These are phyloP conservation scores for Chaetops frenatus DNA, from an alignment of 2,113 vertebrate genomes.

Conservation along the genomic window DNA sequence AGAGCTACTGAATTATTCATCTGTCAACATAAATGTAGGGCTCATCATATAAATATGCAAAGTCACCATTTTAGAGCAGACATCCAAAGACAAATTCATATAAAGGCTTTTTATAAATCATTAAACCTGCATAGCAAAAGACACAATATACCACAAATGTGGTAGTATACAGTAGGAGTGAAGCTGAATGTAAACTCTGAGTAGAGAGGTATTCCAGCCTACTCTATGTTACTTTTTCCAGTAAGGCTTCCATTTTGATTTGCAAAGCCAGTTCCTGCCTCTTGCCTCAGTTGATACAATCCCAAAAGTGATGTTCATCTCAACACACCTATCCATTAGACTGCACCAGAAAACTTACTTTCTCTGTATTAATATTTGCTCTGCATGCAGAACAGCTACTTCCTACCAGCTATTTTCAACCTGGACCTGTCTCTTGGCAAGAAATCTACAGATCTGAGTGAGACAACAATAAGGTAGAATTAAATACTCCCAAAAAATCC, in stretches of 20 bases:
- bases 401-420: neutral
- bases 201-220: neutral
- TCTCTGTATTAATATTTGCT: neutral
- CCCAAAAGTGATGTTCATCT: neutral
- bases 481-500: neutral
- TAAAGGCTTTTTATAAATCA: neutral
- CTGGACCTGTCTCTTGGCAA: neutral
- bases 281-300: neutral
- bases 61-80: neutral
- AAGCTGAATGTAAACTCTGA: neutral
- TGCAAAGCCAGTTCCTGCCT: neutral
- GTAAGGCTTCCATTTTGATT: neutral
- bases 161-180: neutral
- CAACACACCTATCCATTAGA: neutral
- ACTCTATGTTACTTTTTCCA: neutral
- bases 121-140: neutral
- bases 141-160: neutral
- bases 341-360: neutral
- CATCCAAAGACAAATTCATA: neutral
- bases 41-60: neutral
- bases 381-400: neutral
- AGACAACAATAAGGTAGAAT: neutral
- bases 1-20: neutral
- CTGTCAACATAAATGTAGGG: neutral
- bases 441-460: neutral